These are phyloP conservation scores for Cygnus buccinator DNA, from an alignment of 2,113 vertebrate genomes.

Conservation along the genomic window DNA sequence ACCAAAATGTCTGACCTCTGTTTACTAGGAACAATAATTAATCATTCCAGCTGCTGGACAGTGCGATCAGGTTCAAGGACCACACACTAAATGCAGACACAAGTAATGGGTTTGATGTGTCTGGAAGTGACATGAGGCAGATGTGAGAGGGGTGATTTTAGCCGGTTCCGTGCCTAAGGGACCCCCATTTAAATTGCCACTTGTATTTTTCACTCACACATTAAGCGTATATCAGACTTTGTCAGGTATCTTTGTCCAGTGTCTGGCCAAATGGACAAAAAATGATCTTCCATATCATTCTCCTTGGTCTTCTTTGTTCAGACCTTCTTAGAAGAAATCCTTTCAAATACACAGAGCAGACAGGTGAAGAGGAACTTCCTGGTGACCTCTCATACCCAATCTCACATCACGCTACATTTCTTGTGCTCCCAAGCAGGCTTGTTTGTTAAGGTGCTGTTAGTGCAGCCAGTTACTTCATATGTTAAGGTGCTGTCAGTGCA, in stretches of 20 bases:
- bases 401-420: neutral
- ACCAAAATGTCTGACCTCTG: neutral
- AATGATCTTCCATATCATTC: neutral
- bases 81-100: neutral
- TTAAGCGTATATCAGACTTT: no score
- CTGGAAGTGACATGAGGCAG: neutral
- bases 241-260: neutral
- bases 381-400: neutral
- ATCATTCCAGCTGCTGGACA: neutral
- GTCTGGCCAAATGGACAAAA: neutral
- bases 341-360: neutral
- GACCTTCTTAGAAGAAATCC: neutral
- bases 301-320: neutral
- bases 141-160: neutral
- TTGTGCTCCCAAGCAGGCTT: neutral
- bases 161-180: neutral
- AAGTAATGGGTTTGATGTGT: neutral
- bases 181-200: neutral
- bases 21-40: neutral
- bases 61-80: neutral
- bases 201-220: neutral
- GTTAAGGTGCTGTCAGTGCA: neutral
- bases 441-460: neutral
- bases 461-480: neutral
- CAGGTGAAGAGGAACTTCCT: neutral